A percentile compares a stretch with the other conserved stretches of the same genome.
These are phyloP conservation scores for Enteromius trimaculatus DNA, from an alignment of 2,797 vertebrate species.

Conservation along the genomic window DNA sequence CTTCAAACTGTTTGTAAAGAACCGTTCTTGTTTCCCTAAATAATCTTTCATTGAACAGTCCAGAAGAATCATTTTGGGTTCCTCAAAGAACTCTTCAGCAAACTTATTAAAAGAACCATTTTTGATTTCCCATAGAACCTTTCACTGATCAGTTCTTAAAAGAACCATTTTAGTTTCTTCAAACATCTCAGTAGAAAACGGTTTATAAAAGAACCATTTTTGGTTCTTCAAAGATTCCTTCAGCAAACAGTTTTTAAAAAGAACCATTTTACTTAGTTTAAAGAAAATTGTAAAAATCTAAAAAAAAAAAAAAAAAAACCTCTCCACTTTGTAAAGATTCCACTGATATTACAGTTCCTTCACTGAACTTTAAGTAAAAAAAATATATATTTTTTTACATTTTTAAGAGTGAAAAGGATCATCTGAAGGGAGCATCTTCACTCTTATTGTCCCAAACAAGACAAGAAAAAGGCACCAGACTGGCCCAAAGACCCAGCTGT, in stretches of 20 bases:
- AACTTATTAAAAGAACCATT: neutral
- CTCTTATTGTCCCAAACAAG: constrained; percentile 80
- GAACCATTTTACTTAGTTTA: neutral
- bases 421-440: constrained; percentile 68
- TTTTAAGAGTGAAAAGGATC: neutral
- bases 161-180: neutral
- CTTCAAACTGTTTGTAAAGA: neutral
- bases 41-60: neutral
- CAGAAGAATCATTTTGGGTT: neutral
- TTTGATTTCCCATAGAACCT: neutral
- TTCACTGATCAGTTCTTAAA: too few relatives aligned
- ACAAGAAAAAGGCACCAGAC: constrained; percentile 82
- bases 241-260: too few relatives aligned
- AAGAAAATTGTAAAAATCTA: neutral
- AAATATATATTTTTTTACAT: neutral
- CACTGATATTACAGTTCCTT: neutral
- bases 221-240: too few relatives aligned
- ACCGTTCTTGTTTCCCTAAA: neutral
- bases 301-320: neutral
- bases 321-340: neutral
- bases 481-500: constrained; percentile 92
- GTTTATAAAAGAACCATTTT: neutral
- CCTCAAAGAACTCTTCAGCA: neutral
- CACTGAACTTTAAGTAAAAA: neutral
- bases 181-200: neutral